These are phyloP conservation scores for Pogonognathellus flavescens DNA, from an alignment of 1,140 invertebrate genomes.

Conservation along the genomic window DNA sequence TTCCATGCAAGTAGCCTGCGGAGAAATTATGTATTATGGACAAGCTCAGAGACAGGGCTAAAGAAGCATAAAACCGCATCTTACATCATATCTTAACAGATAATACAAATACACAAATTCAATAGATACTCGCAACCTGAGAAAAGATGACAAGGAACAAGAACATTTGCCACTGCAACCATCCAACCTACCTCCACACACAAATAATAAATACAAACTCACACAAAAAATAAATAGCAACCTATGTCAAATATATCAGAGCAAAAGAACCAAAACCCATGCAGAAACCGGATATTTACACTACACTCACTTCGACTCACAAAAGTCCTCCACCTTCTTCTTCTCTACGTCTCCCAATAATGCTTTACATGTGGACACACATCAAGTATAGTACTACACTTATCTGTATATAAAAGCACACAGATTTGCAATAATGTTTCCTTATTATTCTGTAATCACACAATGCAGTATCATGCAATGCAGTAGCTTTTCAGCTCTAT, in stretches of 20 bases:
- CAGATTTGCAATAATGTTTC: background rate
- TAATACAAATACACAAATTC: conserved; percentile 33
- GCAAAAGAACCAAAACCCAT: too few relatives aligned
- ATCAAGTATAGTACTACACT: too few relatives aligned
- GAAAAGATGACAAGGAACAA: background rate
- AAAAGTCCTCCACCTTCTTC: too few relatives aligned
- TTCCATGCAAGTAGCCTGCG: conserved; percentile 34
- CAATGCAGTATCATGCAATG: too few relatives aligned
- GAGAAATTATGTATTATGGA: conserved; percentile 49
- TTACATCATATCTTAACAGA: conserved; percentile 35
- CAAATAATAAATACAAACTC: too few relatives aligned
- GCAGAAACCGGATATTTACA: conserved; percentile 4
- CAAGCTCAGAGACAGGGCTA: conserved; percentile 28
- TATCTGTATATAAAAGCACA: too few relatives aligned
- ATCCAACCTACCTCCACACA: too few relatives aligned
- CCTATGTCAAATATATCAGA: background rate
- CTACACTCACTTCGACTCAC: background rate
- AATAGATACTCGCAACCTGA: background rate
- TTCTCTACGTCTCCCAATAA: too few relatives aligned
- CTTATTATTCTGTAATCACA: too few relatives aligned
- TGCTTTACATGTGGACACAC: too few relatives aligned
- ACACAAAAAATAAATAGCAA: too few relatives aligned
- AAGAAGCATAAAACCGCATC: conserved; percentile 41
- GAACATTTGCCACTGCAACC: background rate
- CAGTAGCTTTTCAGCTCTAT: background rate